Conservation (phyloP, 2,113 vertebrate genomes). For the Bolborhynchus lineola region DNA sequence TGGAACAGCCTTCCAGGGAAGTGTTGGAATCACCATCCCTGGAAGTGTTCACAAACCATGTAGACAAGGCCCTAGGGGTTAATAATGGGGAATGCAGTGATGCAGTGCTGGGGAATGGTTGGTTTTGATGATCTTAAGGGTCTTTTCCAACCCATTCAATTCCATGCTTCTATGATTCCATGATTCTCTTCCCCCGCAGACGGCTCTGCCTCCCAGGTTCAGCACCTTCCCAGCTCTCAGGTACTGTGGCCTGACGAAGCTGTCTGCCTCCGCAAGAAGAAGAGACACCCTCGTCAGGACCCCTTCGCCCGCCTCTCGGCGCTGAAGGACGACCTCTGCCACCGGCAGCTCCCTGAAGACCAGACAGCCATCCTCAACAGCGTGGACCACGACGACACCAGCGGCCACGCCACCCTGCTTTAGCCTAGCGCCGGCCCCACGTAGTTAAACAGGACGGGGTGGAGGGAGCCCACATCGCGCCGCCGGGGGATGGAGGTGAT, state of each 20-base stretch:
- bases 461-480: not conserved
- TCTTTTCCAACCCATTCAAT: not conserved
- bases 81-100: not conserved
- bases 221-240: conserved; percentile 93
- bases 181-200: conserved; percentile 68
- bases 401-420: conserved; percentile 88
- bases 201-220: conserved; percentile 94
- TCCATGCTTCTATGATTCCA: not conserved
- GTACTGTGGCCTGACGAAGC: conserved; percentile 87
- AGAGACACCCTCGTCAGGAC: conserved; percentile 87
- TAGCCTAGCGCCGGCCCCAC: conserved; percentile 68
- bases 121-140: not conserved
- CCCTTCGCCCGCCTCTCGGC: conserved; percentile 90
- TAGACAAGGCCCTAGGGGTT: not conserved
- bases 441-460: conserved; percentile 17
- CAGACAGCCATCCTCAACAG: conserved; percentile 93
- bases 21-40: not conserved
- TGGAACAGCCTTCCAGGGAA: not conserved
- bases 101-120: not conserved
- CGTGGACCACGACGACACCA: conserved; percentile 84
- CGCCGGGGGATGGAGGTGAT: not conserved
- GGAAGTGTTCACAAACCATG: not conserved
- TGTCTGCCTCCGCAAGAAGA: conserved; percentile 90
- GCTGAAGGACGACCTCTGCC: conserved; percentile 81
- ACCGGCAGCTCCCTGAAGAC: conserved; percentile 89